Percentiles rank a stretch among this genome's conserved stretches.
Evolutionary conservation across 2,113 vertebrate genomes (phyloP).

Genomic region (Crocuta crocuta): DNA sequence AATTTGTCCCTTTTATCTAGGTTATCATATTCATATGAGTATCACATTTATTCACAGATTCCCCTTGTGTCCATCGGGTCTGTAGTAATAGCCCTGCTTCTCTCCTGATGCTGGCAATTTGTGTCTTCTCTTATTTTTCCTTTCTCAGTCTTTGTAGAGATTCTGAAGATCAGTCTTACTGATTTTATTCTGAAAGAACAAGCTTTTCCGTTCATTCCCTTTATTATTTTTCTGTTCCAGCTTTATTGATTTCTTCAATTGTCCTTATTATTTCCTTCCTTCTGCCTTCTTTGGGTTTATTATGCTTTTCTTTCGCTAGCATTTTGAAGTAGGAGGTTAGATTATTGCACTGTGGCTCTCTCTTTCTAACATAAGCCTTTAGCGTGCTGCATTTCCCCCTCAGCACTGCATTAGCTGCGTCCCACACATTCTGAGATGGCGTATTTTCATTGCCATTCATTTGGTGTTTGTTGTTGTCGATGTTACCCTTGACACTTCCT

Average conservation of each 20-base stretch:
- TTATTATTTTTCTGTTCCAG: slow-evolving; percentile 36
- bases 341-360: not conserved
- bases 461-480: not conserved
- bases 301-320: not conserved
- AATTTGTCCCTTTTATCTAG: not conserved
- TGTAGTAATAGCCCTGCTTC: not conserved
- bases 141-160: slow-evolving; percentile 32
- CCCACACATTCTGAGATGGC: not conserved
- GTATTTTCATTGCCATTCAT: not conserved
- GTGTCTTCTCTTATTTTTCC: not conserved
- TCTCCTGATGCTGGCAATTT: not conserved
- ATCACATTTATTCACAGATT: not conserved
- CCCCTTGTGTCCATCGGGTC: not conserved
- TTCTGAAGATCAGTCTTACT: slow-evolving; percentile 45
- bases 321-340: not conserved
- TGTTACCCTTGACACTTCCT: not conserved
- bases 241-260: not conserved
- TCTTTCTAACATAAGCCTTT: not conserved
- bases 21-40: not conserved
- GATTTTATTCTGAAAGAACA: not conserved
- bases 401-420: not conserved
- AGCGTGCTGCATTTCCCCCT: not conserved
- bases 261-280: slow-evolving; percentile 16
- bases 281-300: not conserved
- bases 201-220: slow-evolving; percentile 2